phyloP scores from a whole-genome alignment of 2,113 vertebrate species.

The Gambusia holbrooki region DNA sequence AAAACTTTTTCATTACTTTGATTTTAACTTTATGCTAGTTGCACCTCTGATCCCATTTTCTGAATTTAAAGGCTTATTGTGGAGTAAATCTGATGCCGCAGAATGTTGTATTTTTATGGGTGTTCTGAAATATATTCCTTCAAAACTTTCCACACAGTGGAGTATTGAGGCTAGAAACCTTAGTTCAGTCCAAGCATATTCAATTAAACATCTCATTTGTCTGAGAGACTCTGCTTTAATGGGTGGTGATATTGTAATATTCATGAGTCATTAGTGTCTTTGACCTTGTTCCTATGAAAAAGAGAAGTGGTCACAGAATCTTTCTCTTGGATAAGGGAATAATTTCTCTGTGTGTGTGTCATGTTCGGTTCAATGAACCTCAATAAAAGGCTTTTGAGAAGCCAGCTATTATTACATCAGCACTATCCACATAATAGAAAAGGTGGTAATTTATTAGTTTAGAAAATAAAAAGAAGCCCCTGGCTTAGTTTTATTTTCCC shows the following conservation, averaged over 20 bases:
- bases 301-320: constrained; percentile 15
- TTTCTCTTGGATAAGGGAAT: constrained; percentile 3
- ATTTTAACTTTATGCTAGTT: constrained; percentile 10
- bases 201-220: constrained; percentile 63
- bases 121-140: constrained; percentile 27
- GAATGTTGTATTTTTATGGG: constrained; percentile 45
- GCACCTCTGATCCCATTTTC: constrained; percentile 17
- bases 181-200: constrained; percentile 34
- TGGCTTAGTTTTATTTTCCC: no score
- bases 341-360: neutral
- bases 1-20: neutral
- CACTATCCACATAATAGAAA: neutral
- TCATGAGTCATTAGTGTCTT: constrained; percentile 48
- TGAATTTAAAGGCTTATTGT: constrained; percentile 19
- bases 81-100: constrained; percentile 30
- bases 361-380: constrained; percentile 6
- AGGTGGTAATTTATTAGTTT: neutral
- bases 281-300: constrained; percentile 45
- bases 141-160: constrained; percentile 24
- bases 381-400: neutral
- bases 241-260: constrained; percentile 54
- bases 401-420: no score
- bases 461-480: neutral
- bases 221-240: constrained; percentile 47
- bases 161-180: constrained; percentile 52